Percentiles rank a stretch among this genome's conserved stretches.
These are phyloP conservation scores for Plebejus anna DNA, from an alignment of 2,888 invertebrate species.

Conservation along the genomic window DNA sequence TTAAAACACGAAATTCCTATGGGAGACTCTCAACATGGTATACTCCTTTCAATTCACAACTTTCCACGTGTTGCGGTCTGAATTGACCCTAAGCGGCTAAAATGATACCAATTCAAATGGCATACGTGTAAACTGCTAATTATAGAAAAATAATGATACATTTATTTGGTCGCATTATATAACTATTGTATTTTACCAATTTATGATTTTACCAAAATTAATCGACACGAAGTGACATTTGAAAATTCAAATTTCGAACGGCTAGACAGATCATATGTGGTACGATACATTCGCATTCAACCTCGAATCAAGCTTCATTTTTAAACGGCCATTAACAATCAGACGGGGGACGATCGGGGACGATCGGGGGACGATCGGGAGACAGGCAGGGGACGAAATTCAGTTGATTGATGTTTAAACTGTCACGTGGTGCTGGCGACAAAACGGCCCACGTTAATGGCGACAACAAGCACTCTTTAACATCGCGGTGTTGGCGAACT, in stretches of 20 bases:
- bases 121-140: no score
- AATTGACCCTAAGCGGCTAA: not conserved
- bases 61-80: no score
- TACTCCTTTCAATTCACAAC: no score
- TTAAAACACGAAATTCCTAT: no score
- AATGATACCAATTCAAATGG: not conserved
- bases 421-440: conserved; percentile 49
- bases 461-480: conserved; percentile 50
- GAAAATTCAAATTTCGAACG: not conserved
- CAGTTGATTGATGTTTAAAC: conserved; percentile 62
- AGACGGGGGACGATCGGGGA: not conserved
- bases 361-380: not conserved
- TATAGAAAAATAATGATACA: no score
- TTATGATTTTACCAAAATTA: not conserved
- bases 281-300: not conserved
- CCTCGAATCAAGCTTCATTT: conserved; percentile 14
- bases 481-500: not conserved
- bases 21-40: no score
- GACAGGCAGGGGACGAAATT: conserved; percentile 19
- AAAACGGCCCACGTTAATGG: conserved; percentile 61
- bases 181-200: no score
- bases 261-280: not conserved
- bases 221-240: not conserved
- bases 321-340: conserved; percentile 25
- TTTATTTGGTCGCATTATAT: no score